phyloP scores from a whole-genome alignment of 1,140 invertebrate genomes.

The Sminthurinus signatus region DNA sequence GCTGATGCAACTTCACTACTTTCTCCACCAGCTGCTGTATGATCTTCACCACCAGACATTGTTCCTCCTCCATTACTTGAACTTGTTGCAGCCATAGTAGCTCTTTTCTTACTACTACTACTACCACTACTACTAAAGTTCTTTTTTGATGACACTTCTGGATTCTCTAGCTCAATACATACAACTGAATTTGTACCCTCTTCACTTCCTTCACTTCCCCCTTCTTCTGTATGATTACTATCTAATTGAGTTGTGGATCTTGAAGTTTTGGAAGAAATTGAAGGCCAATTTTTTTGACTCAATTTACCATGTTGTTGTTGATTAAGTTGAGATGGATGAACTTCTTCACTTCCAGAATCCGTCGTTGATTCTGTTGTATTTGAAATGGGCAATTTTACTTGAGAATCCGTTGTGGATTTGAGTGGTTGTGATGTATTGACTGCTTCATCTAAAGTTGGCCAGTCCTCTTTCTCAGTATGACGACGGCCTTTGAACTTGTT shows the following conservation, averaged over 20 bases:
- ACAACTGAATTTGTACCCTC: background rate
- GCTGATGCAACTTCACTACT: background rate
- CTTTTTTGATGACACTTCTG: background rate
- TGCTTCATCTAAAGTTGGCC: constrained; percentile 33
- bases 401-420: background rate
- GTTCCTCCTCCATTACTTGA: background rate
- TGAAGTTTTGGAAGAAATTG: constrained; percentile 9
- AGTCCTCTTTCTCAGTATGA: constrained; percentile 18
- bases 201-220: background rate
- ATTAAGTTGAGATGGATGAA: too few relatives aligned
- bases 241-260: constrained; percentile 3
- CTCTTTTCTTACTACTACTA: background rate
- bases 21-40: background rate
- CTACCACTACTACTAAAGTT: background rate
- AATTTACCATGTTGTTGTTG: background rate
- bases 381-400: background rate
- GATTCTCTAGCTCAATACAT: background rate
- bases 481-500: constrained; percentile 12
- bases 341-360: constrained; percentile 20
- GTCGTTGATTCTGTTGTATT: constrained; percentile 34
- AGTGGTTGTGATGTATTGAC: too few relatives aligned
- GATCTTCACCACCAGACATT: constrained; percentile 5
- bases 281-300: constrained; percentile 20
- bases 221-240: too few relatives aligned
- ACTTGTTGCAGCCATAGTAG: background rate